phyloP scores from a whole-genome alignment of 1,140 invertebrate genomes.

The Calephelis virginiensis region DNA sequence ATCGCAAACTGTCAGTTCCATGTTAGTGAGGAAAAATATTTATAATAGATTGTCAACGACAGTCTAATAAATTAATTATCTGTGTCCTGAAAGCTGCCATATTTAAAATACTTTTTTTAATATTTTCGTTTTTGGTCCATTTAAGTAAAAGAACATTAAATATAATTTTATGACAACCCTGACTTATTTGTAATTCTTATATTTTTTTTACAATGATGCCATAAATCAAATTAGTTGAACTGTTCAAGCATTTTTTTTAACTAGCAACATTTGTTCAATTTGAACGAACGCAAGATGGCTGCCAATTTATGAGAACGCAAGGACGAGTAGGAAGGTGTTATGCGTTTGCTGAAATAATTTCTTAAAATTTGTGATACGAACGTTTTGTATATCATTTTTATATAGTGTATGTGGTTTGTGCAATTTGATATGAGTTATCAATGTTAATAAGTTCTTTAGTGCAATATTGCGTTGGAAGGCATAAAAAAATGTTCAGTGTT shows the following conservation, averaged over 20 bases:
- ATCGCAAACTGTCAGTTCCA: too few relatives aligned
- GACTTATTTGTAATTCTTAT: too few relatives aligned
- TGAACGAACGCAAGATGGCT: slow-evolving; percentile 74
- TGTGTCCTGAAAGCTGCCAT: too few relatives aligned
- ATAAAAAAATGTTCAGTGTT: slow-evolving; percentile 70
- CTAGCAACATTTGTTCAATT: slow-evolving; percentile 53
- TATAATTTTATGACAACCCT: too few relatives aligned
- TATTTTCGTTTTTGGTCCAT: too few relatives aligned
- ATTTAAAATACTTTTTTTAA: too few relatives aligned
- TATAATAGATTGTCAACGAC: too few relatives aligned
- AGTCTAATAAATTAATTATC: too few relatives aligned
- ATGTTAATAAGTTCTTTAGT: slow-evolving; percentile 64
- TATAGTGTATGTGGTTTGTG: slow-evolving; percentile 66
- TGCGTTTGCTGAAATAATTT: slow-evolving; percentile 59
- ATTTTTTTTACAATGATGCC: not conserved
- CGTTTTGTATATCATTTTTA: slow-evolving; percentile 53
- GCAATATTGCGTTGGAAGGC: slow-evolving; percentile 67
- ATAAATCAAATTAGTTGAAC: not conserved
- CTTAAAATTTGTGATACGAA: slow-evolving; percentile 65
- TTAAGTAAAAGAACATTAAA: not conserved
- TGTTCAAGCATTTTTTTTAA: slow-evolving; percentile 25
- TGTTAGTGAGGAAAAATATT: too few relatives aligned
- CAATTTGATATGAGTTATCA: slow-evolving; percentile 69
- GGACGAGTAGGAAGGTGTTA: slow-evolving; percentile 71
- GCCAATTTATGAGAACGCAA: slow-evolving; percentile 75